Evolutionary conservation across 53 echinoderm and acorn worm genomes (phyloP), one percentile per base, ranked within the genome.

Genomic region (Astropecten irregularis): DNA sequence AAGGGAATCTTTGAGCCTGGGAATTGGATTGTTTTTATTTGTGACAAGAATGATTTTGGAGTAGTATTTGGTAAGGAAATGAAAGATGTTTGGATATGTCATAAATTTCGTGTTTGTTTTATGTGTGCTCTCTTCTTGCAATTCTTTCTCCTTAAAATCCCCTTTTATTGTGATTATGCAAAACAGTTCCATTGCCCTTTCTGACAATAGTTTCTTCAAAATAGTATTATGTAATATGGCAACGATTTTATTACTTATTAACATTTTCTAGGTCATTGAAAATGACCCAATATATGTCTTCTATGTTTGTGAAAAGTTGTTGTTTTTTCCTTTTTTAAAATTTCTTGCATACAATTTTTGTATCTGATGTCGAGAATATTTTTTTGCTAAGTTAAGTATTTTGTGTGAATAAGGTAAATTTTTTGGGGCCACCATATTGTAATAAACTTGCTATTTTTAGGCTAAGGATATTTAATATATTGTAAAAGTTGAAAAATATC

Each of bases 381-480:
- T 79, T n/a, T 79, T 79, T 62, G 76, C 76, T 76, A 76, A 60
- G 79, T 79, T 79, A 79, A 79, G 61, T 48, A 62, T 79, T 69
- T 79, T 79, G 60, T 79, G 79, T 79, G 79, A 79, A 79, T 79
- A 79, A 74, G 39, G 54, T 74, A 52, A 79, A 10, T 68, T 42
- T 42, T 66, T 37, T 61, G 85, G 85, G 85, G 85, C 85, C 85
- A 85, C 85, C 85, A 63, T 85, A 72, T 61, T 71, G 68, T 84
- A 56, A 84, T 84, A 79, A 61, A 79, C 56, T 56, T 74, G 74
- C 74, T 79, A 79, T 79, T 68, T 84, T 72, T 85, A 85, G 72
- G 72, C 60, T 67, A 49, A 71, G 50, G 72, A 35, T 34, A 26
- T 26, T 66, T 68, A 60, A 72, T 85, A 85, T 85, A 61, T 72